Conservation (phyloP, 2,113 vertebrate genomes). For the Menura novaehollandiae region DNA sequence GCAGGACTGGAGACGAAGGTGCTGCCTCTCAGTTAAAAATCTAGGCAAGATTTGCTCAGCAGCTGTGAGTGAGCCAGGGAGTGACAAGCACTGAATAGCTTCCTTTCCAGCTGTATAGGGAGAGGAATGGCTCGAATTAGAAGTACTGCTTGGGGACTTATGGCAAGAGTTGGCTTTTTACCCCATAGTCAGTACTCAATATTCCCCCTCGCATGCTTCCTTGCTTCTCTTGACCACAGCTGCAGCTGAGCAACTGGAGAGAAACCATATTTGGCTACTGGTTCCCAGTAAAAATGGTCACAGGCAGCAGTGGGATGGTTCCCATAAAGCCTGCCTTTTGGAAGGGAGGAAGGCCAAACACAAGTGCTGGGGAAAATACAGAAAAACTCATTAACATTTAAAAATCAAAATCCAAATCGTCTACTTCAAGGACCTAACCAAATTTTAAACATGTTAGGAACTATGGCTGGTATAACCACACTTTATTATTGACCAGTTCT, state of each 20-base stretch:
- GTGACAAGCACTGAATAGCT: neutral
- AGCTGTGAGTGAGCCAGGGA: neutral
- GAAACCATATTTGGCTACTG: neutral
- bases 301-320: neutral
- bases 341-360: neutral
- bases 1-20: neutral
- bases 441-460: slow-evolving; percentile 60
- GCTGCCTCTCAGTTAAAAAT: neutral
- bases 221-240: neutral
- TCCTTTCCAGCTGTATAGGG: neutral
- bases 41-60: neutral
- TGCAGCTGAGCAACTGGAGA: neutral
- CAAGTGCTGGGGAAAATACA: neutral
- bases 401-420: neutral
- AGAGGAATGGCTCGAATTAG: neutral
- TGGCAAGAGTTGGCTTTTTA: neutral
- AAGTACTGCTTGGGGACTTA: neutral
- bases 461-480: slow-evolving; percentile 48
- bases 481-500: slow-evolving; percentile 62
- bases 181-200: neutral
- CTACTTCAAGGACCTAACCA: slow-evolving; percentile 43
- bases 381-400: neutral
- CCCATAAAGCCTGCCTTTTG: neutral
- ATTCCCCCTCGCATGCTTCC: neutral
- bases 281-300: neutral